Conservation (phyloP, 1,140 invertebrate genomes). For the Chlorops oryzae region DNA sequence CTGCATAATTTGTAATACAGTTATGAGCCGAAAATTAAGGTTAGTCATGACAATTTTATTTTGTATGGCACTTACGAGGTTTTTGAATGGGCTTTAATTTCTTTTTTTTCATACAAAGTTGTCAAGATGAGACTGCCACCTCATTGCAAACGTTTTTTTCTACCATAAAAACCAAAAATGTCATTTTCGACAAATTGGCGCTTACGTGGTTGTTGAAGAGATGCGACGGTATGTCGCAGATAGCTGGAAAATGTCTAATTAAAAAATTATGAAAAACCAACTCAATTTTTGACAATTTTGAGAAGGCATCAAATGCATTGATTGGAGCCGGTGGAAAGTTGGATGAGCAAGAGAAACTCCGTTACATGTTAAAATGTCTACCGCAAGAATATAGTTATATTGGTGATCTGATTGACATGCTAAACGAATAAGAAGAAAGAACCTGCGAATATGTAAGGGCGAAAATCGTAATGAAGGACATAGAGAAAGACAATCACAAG, state of each 20-base stretch:
- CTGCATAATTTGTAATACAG: too few relatives aligned
- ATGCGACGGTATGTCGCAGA: too few relatives aligned
- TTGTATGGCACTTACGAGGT: too few relatives aligned
- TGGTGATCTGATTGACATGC: constrained; percentile 23
- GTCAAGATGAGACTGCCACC: too few relatives aligned
- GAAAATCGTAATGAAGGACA: constrained; percentile 4
- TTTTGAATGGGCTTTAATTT: too few relatives aligned
- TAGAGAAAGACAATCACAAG: not conserved
- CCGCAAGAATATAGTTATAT: constrained; percentile 26
- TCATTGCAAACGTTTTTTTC: too few relatives aligned
- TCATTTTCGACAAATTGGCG: too few relatives aligned
- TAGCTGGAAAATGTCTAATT: constrained; percentile 27
- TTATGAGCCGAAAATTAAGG: too few relatives aligned
- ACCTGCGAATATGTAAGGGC: constrained; percentile 2
- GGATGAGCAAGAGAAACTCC: constrained; percentile 30
- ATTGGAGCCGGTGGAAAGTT: constrained; percentile 28
- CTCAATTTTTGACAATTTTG: constrained; percentile 31
- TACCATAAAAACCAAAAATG: too few relatives aligned
- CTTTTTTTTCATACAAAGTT: too few relatives aligned
- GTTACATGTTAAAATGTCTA: constrained; percentile 30
- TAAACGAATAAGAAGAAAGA: not conserved
- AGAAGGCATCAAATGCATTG: constrained; percentile 28
- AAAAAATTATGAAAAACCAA: constrained; percentile 19
- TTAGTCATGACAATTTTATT: too few relatives aligned
- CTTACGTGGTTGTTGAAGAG: too few relatives aligned